Evolutionary conservation across 2,113 vertebrate genomes (phyloP), one percentile per base, ranked within the genome.

Genomic region (Thalassarche chlororhynchos): DNA sequence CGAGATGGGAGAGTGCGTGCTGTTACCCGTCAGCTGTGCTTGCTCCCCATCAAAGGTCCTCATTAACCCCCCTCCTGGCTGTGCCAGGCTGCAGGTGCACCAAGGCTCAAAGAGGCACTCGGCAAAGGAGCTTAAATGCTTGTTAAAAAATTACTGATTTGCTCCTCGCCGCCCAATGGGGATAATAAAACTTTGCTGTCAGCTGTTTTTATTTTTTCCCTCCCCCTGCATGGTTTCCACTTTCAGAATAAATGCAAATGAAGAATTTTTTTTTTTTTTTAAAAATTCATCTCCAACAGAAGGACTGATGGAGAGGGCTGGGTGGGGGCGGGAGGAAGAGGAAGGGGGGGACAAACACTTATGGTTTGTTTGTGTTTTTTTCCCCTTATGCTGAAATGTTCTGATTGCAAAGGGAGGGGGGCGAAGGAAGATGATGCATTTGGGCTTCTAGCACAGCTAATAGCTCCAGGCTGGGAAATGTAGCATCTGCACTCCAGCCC

Each of bases 101-200:
- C 46, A 1, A 5, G 38, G 82, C 96, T 96, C 96, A 60, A 52
- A 95, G 94, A 90, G 84, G 71, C 94, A 76, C 96, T 97, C 72
- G 5, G 90, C 26, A 18, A 51, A 94, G 90, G 84, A 64, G 88
- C 88, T 89, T 51, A 92, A 97, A 95, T 44, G 84, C 92, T 94
- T 61, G 95, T 94, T 97, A 91, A 97, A 96, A 97, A 95, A 89
- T 96, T 75, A 79, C 91, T 98, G 76, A 55, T 96, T 96, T 96
- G 96, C 97, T 98, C 96, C 96, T 94, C 83, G 47, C 88, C 94
- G 24, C 95, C 97, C 96, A 4, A 96, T 68, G 95, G 91, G 96
- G 96, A 96, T 97, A 98, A 98, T 97, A 79, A 97, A 98, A 98
- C 96, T 97, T 98, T 94, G 97, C 96, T 25, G 97, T 98, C 98